A percentile compares a stretch with the other conserved stretches of the same genome.
phyloP scores from a whole-genome alignment of 2,888 invertebrate species.

The Plebejus argus region DNA sequence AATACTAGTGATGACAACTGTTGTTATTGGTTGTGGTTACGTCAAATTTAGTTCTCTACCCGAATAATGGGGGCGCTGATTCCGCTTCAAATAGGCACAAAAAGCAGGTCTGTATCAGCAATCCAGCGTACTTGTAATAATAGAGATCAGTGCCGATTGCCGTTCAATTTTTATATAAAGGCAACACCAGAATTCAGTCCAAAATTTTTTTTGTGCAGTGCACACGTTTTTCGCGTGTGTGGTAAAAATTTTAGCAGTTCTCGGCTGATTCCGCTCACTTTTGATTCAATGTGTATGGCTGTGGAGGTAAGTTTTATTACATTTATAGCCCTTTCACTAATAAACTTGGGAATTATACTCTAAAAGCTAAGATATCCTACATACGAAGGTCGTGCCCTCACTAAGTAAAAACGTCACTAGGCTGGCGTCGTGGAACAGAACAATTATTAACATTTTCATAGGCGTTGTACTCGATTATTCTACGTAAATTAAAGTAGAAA shows the following conservation, averaged over 20 bases:
- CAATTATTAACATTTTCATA: slow-evolving; percentile 53
- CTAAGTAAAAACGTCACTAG: slow-evolving; percentile 59
- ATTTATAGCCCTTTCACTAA: slow-evolving; percentile 31
- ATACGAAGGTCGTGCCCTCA: slow-evolving; percentile 64
- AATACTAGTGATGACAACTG: too few species aligned
- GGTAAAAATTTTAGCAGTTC: slow-evolving; percentile 74
- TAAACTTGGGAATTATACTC: slow-evolving; percentile 33
- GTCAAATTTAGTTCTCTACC: too few species aligned
- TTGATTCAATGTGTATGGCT: slow-evolving; percentile 92
- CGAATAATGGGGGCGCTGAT: too few species aligned
- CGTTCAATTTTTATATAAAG: slow-evolving; percentile 36
- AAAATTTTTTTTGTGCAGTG: slow-evolving; percentile 68
- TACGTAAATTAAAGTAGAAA: not conserved
- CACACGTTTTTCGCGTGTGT: slow-evolving; percentile 78
- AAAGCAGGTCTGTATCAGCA: too few species aligned
- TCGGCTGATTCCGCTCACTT: slow-evolving; percentile 82
- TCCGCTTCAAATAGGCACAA: too few species aligned
- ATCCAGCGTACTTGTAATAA: too few species aligned
- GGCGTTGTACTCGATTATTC: slow-evolving; percentile 39
- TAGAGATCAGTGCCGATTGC: too few species aligned
- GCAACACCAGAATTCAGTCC: slow-evolving; percentile 58
- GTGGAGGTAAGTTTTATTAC: slow-evolving; percentile 85
- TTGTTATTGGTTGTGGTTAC: too few species aligned
- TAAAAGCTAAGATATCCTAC: slow-evolving; percentile 35
- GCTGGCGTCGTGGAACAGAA: slow-evolving; percentile 59